Evolutionary conservation across 2,797 vertebrate species (phyloP).

Genomic region (Myioborus melanocephalus): DNA sequence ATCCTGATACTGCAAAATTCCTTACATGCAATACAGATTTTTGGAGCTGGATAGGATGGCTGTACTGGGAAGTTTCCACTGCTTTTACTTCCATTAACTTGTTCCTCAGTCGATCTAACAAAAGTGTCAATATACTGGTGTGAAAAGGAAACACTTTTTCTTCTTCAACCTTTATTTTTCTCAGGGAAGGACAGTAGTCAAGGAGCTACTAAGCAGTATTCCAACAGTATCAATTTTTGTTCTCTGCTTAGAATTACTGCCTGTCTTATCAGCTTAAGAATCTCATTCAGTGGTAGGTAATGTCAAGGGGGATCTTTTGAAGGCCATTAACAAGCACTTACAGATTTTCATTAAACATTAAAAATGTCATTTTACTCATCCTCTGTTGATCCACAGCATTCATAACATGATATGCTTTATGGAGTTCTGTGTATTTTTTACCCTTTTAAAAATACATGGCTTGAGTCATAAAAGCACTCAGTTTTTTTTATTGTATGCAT

Average conservation of each 20-base stretch:
- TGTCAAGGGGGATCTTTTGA: neutral
- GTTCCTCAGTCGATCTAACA: neutral
- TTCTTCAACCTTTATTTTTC: neutral
- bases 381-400: neutral
- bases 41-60: neutral
- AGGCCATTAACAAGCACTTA: neutral
- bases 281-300: neutral
- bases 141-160: neutral
- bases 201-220: neutral
- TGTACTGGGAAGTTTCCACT: neutral
- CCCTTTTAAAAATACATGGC: neutral
- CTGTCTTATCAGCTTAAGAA: neutral
- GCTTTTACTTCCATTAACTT: neutral
- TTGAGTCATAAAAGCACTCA: neutral
- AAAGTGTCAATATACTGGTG: neutral
- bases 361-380: neutral
- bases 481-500: neutral
- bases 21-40: neutral
- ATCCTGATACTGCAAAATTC: neutral
- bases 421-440: neutral
- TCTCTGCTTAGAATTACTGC: neutral
- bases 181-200: neutral
- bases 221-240: neutral
- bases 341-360: neutral
- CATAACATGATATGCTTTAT: neutral